Evolutionary conservation across 2,888 invertebrate genomes (phyloP).

Genomic region (Hyalella azteca): DNA sequence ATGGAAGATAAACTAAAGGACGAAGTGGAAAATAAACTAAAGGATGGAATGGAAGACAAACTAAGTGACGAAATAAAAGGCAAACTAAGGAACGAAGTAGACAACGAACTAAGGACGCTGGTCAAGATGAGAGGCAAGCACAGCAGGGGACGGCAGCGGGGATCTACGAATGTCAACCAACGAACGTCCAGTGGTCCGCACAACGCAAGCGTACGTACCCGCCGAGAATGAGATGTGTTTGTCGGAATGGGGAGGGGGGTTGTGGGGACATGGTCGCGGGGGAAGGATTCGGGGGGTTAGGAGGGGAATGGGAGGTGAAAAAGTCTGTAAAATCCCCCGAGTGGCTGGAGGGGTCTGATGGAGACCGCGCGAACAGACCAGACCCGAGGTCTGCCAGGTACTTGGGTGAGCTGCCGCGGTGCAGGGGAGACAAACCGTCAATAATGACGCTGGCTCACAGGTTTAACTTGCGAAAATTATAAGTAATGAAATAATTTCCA

Average conservation of each 20-base stretch:
- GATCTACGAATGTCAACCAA: no score
- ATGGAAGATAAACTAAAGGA: neutral
- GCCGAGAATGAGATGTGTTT: conserved; percentile 23
- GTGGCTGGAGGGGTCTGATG: conserved; percentile 71
- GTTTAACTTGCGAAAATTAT: no score
- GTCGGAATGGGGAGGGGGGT: conserved; percentile 42
- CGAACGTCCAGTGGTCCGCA: no score
- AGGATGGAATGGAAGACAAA: no score
- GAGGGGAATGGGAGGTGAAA: conserved; percentile 53
- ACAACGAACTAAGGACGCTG: no score
- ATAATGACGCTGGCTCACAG: no score
- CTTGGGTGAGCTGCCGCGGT: conserved; percentile 78
- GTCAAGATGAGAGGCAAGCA: no score
- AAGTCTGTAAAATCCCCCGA: conserved; percentile 51
- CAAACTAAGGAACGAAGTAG: no score
- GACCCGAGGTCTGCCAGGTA: conserved; percentile 96
- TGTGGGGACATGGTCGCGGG: conserved; percentile 50
- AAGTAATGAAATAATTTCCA: no score
- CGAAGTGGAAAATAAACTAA: no score
- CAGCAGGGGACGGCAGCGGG: no score
- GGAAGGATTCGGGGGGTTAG: conserved; percentile 1
- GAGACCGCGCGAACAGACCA: conserved; percentile 90
- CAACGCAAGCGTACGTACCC: conserved; percentile 35
- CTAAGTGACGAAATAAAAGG: no score
- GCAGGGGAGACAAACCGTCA: neutral